Base-by-base conservation (phyloP, 2,888 invertebrate genomes). In the Phengaris alcon region DNA sequence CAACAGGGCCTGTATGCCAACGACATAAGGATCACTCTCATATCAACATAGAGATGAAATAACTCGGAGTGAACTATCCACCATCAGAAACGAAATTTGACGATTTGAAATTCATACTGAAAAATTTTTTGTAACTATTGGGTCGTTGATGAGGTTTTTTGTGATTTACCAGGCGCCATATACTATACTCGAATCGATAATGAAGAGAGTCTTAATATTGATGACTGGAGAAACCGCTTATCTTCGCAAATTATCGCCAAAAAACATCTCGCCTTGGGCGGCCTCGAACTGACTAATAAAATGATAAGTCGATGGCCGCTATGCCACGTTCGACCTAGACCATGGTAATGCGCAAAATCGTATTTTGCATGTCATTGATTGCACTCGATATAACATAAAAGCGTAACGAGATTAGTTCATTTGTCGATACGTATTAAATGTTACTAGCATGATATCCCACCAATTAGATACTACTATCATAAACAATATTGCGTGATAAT, bases 231-330 rank as follows among this genome's bases (percentile, higher is more conserved):
- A 64, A 64, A 44, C 35, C 64, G 64, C 35, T 64, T 59, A 59
- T 59, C 4, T 44, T 22, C 10, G 12, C 12, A 44, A 64, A 35
- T 12, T 35, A 35, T 12, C 15, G 12, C 22, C 12, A 22, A 64
- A 64, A 22, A 64, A 64, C 35, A 64, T 64, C 10, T 64, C 22
- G 22, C 22, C 64, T 64, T 8, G 64, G 64, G 64, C 35, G 64
- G 35, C 59, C 59, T 59, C 35, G 22, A n/a, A n/a, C n/a, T n/a
- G n/a, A n/a, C n/a, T n/a, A 8, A 64, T 64, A 35, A 6, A 64
- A 64, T 70, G 51, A 69, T 69, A 69, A 69, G 48, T 69, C 68
- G 68, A 46, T 48, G 69, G 69, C 69, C 69, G 15, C 69, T 70
- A 22, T 70, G 51, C 51, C 70, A 51, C 70, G 48, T 8, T 15